A percentile compares a stretch with the other conserved stretches of the same genome.
These are phyloP conservation scores for Cancer borealis DNA, from an alignment of 2,888 invertebrate genomes.

Conservation along the genomic window DNA sequence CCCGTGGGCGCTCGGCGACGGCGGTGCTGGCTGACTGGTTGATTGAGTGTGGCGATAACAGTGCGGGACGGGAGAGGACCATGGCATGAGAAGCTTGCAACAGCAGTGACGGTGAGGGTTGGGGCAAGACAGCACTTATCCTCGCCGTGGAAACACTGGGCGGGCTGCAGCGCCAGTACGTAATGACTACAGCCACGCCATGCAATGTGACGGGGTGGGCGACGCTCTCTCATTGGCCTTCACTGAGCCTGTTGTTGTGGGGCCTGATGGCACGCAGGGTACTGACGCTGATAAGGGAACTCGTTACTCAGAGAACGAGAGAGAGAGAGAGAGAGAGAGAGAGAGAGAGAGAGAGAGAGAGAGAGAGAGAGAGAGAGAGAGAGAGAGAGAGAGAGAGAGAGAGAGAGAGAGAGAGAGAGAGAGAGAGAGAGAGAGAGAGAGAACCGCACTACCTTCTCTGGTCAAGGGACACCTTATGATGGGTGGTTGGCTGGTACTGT, in stretches of 20 bases:
- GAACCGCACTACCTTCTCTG: background rate
- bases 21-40: background rate
- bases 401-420: background rate
- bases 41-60: background rate
- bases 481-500: background rate
- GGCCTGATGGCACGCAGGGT: background rate
- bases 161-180: background rate
- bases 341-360: conserved; percentile 30
- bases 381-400: background rate
- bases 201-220: background rate
- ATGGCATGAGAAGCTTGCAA: background rate
- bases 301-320: background rate
- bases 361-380: conserved; percentile 11
- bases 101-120: background rate
- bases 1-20: conserved; percentile 5
- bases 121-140: background rate
- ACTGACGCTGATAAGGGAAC: conserved; percentile 30
- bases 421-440: background rate
- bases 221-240: background rate
- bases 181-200: background rate
- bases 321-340: conserved; percentile 47
- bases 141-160: conserved; percentile 1
- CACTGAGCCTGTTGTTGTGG: conserved; percentile 7
- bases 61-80: background rate
- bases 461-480: conserved; percentile 20